phyloP scores from a whole-genome alignment of 2,113 vertebrate genomes.

The Vulpes vulpes region DNA sequence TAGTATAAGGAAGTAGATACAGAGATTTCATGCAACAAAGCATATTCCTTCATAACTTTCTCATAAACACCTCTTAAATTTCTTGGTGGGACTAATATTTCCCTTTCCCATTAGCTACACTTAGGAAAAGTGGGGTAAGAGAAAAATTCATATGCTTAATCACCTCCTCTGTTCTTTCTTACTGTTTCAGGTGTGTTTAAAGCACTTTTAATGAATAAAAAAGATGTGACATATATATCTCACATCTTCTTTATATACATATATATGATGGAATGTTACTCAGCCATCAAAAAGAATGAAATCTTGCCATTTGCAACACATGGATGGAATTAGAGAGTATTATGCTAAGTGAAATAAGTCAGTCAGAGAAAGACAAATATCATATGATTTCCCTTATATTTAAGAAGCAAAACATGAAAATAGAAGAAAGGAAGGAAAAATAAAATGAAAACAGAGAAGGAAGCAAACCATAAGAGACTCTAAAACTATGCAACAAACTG shows the following conservation, averaged over 20 bases:
- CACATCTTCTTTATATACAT: too few relatives aligned
- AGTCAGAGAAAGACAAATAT: not conserved
- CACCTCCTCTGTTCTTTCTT: not conserved
- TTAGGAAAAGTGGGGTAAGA: not conserved
- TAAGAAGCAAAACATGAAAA: not conserved
- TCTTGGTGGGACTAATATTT: not conserved
- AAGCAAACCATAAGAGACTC: not conserved
- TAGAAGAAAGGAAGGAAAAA: not conserved
- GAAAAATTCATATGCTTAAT: not conserved
- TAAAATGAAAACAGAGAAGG: not conserved
- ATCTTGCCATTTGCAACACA: too few relatives aligned
- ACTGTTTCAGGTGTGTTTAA: not conserved
- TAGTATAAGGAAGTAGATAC: not conserved
- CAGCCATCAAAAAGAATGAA: too few relatives aligned
- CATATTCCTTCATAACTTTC: not conserved
- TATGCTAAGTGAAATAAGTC: not conserved
- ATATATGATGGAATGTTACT: too few relatives aligned
- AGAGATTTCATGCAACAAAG: not conserved
- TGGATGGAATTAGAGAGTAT: not conserved
- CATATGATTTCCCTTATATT: not conserved
- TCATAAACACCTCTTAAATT: not conserved
- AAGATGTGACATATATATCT: not conserved
- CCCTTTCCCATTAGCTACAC: not conserved
- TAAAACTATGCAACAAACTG: not conserved
- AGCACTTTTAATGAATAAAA: not conserved